phyloP scores from a whole-genome alignment of 2,888 invertebrate genomes.

The Campoplex capitator region DNA sequence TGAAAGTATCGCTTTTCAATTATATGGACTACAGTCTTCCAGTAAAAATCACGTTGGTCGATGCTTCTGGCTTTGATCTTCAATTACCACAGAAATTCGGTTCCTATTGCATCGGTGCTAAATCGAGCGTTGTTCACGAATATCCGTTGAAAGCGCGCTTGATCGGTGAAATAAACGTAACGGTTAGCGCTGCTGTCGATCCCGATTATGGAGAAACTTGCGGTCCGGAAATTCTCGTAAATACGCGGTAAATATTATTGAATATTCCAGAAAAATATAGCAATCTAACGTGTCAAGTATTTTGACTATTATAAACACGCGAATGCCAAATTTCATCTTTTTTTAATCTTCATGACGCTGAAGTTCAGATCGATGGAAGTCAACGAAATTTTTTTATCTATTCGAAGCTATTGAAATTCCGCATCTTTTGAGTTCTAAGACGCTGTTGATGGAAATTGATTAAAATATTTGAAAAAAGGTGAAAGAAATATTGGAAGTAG shows the following conservation, averaged over 20 bases:
- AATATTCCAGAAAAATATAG: not conserved
- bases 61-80: conserved; percentile 78
- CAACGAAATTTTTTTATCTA: not conserved
- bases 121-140: conserved; percentile 80
- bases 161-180: conserved; percentile 86
- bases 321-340: not conserved
- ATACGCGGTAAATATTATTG: conserved; percentile 83
- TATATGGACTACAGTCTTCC: conserved; percentile 89
- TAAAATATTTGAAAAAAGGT: not conserved
- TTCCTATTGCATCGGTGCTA: conserved; percentile 78
- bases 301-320: not conserved
- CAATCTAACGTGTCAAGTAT: not conserved
- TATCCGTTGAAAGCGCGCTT: conserved; percentile 77
- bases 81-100: conserved; percentile 72
- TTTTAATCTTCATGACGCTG: not conserved
- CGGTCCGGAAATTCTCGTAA: conserved; percentile 85
- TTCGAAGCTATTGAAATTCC: not conserved
- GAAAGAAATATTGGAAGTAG: not conserved
- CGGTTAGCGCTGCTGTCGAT: conserved; percentile 85
- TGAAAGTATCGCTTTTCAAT: conserved; percentile 90
- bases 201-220: conserved; percentile 84
- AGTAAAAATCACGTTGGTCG: conserved; percentile 82
- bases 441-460: not conserved
- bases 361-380: not conserved
- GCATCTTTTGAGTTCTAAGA: not conserved